Conservation (phyloP, 2,113 vertebrate genomes). For the Oostethus manadensis region DNA sequence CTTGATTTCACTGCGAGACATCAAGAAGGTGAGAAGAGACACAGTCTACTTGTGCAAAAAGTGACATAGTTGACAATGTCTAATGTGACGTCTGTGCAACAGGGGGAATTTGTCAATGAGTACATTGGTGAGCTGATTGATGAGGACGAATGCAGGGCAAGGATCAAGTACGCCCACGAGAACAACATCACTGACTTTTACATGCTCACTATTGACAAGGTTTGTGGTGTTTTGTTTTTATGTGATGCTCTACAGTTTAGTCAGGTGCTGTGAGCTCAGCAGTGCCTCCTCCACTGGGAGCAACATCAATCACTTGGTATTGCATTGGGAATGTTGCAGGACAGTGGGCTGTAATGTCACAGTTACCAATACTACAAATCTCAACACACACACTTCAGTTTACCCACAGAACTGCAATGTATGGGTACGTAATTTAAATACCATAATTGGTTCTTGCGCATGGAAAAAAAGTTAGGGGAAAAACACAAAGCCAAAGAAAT, state of each 20-base stretch:
- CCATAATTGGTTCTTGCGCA: no score
- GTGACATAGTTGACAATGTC: background rate
- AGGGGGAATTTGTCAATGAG: conserved; percentile 98
- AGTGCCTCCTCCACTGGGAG: conserved; percentile 48
- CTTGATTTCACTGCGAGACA: conserved; percentile 84
- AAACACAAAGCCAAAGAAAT: no score
- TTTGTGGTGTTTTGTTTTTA: conserved; percentile 27
- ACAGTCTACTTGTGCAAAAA: background rate
- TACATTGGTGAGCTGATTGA: conserved; percentile 96
- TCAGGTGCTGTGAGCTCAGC: conserved; percentile 22
- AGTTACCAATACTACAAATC: conserved; percentile 60
- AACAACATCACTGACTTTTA: conserved; percentile 96
- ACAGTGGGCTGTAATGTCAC: conserved; percentile 52
- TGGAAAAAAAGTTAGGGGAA: no score
- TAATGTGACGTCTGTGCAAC: conserved; percentile 4
- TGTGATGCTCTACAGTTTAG: conserved; percentile 25
- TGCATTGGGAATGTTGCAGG: conserved; percentile 76
- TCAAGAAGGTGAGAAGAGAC: conserved; percentile 82
- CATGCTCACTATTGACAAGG: conserved; percentile 99
- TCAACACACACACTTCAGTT: no score
- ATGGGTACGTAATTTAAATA: no score
- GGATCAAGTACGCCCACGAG: conserved; percentile 90
- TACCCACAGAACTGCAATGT: no score
- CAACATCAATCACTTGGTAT: conserved; percentile 66
- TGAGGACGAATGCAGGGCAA: conserved; percentile 91